phyloP scores from a whole-genome alignment of 2,888 invertebrate genomes.

The Tenthredo scrophulariae region DNA sequence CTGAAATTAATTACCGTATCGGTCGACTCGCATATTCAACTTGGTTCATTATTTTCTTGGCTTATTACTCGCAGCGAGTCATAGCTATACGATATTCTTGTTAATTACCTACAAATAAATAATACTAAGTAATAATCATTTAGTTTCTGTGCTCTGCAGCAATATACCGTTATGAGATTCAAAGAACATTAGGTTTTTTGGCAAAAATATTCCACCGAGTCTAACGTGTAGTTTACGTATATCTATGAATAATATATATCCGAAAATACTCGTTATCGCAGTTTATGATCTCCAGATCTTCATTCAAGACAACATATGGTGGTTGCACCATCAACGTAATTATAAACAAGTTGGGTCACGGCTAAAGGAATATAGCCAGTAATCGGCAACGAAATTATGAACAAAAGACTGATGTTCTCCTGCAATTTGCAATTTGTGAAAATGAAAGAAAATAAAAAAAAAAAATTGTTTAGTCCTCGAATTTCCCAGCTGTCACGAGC shows the following conservation, averaged over 20 bases:
- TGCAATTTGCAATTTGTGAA: neutral
- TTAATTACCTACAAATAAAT: neutral
- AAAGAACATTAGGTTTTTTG: neutral
- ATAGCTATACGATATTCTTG: neutral
- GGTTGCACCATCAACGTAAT: constrained; percentile 38
- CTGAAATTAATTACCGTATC: constrained; percentile 14
- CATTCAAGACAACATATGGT: constrained; percentile 3
- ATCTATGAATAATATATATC: neutral
- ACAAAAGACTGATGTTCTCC: neutral
- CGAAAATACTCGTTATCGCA: constrained; percentile 13
- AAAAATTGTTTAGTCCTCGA: constrained; percentile 2
- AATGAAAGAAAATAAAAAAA: constrained; percentile 6
- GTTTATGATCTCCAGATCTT: constrained; percentile 38
- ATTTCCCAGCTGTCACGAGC: neutral
- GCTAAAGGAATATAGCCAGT: constrained; percentile 38
- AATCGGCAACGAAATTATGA: constrained; percentile 1
- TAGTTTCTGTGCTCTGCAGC: neutral
- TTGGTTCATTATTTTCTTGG: neutral
- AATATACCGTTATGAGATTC: neutral
- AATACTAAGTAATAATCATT: neutral
- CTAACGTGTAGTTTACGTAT: neutral
- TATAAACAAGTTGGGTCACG: constrained; percentile 48
- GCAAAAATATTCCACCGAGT: neutral
- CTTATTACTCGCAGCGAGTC: neutral
- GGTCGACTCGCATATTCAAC: neutral